Conservation (phyloP, 2,888 invertebrate species). For the Callimorpha dominula region DNA sequence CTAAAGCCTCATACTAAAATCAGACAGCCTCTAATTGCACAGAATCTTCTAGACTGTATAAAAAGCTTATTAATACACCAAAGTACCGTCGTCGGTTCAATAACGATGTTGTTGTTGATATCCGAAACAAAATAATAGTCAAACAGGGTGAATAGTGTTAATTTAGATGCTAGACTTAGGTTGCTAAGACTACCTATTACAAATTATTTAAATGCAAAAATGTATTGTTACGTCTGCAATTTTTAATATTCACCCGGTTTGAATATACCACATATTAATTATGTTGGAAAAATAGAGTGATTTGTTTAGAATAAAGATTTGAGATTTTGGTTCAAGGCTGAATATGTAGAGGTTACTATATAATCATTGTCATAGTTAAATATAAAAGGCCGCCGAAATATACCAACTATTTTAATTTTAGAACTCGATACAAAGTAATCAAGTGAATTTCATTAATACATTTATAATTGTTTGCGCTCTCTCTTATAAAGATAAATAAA, state of each 20-base stretch:
- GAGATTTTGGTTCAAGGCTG: conserved; percentile 59
- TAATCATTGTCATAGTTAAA: conserved; percentile 24
- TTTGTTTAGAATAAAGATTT: conserved; percentile 32
- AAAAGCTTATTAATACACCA: conserved; percentile 39
- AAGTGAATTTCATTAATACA: not conserved
- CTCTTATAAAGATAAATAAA: not conserved
- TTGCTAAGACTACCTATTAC: too few species aligned
- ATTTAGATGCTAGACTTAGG: not conserved
- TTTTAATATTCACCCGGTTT: not conserved
- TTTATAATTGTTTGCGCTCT: not conserved
- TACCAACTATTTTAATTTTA: conserved; percentile 10
- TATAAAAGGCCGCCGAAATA: conserved; percentile 31
- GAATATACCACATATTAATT: conserved; percentile 35
- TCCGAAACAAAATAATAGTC: conserved; percentile 24
- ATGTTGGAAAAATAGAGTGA: conserved; percentile 8
- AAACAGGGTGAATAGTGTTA: not conserved
- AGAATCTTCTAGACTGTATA: conserved; percentile 25
- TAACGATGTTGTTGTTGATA: conserved; percentile 42
- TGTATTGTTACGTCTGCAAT: not conserved
- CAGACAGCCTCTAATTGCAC: conserved; percentile 20
- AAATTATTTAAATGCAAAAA: not conserved
- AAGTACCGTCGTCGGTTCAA: conserved; percentile 38
- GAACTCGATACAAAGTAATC: not conserved
- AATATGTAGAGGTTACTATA: conserved; percentile 51
- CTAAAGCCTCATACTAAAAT: conserved; percentile 53